A percentile compares a stretch with the other conserved stretches of the same genome.
Conservation (phyloP, 2,113 vertebrate species). For the Phodopus roborovskii region DNA sequence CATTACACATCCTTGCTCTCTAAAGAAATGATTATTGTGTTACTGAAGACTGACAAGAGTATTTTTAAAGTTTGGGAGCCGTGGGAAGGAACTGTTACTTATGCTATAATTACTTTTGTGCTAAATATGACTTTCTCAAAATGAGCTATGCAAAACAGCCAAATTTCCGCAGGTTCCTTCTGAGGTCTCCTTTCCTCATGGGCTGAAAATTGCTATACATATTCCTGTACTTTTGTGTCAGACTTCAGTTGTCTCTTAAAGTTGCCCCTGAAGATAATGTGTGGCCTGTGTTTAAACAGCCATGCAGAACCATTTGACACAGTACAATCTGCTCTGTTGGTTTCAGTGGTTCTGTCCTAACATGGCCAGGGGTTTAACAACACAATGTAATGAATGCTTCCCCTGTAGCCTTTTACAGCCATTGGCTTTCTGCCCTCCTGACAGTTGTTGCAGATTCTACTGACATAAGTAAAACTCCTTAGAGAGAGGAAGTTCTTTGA, state of each 20-base stretch:
- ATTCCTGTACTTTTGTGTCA: conserved; percentile 72
- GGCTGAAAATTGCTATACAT: conserved; percentile 78
- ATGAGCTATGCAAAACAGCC: conserved; percentile 77
- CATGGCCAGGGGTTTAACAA: conserved; percentile 46
- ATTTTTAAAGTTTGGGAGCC: conserved; percentile 54
- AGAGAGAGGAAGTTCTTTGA: conserved; percentile 26
- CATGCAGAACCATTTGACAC: conserved; percentile 53
- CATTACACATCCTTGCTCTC: conserved; percentile 31
- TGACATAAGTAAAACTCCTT: conserved; percentile 49
- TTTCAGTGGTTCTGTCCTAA: conserved; percentile 70
- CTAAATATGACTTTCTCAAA: conserved; percentile 75
- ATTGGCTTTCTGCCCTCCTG: conserved; percentile 25
- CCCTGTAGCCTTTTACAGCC: conserved; percentile 30
- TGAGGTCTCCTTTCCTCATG: conserved; percentile 44
- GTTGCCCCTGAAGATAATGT: conserved; percentile 70
- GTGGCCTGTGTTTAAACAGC: conserved; percentile 28
- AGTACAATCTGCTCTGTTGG: conserved; percentile 62
- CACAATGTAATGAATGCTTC: conserved; percentile 18
- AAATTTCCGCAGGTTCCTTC: conserved; percentile 45
- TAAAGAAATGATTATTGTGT: conserved; percentile 57
- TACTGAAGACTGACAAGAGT: conserved; percentile 55
- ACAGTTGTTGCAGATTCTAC: not conserved
- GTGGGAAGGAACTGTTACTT: conserved; percentile 67
- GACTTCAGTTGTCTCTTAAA: conserved; percentile 73
- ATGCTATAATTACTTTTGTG: conserved; percentile 80